Base-by-base conservation (phyloP, 2,113 vertebrate species). In the Glaucomys volans region DNA sequence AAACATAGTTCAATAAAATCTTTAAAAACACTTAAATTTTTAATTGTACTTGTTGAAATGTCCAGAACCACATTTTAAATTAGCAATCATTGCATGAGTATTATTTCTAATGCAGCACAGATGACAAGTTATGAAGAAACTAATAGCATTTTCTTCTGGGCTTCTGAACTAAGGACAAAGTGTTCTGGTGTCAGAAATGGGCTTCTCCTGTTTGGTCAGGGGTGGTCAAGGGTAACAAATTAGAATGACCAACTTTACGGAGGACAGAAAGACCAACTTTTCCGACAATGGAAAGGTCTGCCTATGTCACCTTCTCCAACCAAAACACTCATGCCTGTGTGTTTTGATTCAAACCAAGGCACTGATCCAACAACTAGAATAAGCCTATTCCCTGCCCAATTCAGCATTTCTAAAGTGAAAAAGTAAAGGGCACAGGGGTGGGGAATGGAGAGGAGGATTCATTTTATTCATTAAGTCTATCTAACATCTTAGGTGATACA, bases 21-120 rank as follows among this genome's bases (percentile, higher is more conserved):
- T 95, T 89, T 50, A 96, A 74, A 94, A 87, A 12, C 32, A 95
- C 74, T 94, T 95, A 95, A 88, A 91, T 85, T 92, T 92, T 80
- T 85, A 96, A 93, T 57, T 91, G 12, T 75, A 17, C 52, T 84
- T 88, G 81, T 72, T 94, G 64, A 89, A 79, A 85, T 87, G 66
- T 50, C 35, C 52, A 72, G 87, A 42, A n/a, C 16, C 13, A 52
- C 13, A 90, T 93, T 97, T 94, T 75, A 84, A 89, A 94, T 90
- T 66, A 72, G 17, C 24, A 90, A 16, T 90, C 42, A 87, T 77
- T 87, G 40, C 50, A 35, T 52, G 24, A 24, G 30, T 89, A 37
- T 89, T 80, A 87, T 62, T 87, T 47, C 30, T 95, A 92, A 93
- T 71, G 17, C 2, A 40, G 93, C 17, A 30, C 50, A 91, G 26